These are phyloP conservation scores for Ginglymostoma cirratum DNA, from an alignment of 2,113 vertebrate species.

Conservation along the genomic window DNA sequence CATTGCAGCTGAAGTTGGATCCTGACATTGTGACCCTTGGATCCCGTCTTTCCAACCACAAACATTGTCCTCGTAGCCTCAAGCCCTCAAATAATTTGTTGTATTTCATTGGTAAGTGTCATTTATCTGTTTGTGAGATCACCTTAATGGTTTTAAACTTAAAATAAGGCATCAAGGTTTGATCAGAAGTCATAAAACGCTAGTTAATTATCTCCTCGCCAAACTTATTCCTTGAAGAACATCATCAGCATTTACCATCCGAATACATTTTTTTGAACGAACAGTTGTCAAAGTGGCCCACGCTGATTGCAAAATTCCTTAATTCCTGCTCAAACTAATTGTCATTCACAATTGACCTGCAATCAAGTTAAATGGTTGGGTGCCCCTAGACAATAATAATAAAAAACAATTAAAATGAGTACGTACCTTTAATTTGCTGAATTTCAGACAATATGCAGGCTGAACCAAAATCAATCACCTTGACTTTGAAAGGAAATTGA, in stretches of 20 bases:
- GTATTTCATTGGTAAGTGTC: background rate
- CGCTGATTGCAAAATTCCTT: background rate
- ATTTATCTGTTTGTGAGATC: background rate
- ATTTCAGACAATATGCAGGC: slow-evolving; percentile 23
- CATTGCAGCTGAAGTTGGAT: background rate
- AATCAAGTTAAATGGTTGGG: background rate
- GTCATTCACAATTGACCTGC: background rate
- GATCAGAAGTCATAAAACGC: background rate
- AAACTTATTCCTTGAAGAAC: background rate
- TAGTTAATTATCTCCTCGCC: background rate
- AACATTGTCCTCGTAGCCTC: background rate
- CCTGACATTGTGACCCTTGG: background rate
- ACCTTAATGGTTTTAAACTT: background rate
- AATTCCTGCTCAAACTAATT: background rate
- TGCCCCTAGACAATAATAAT: background rate
- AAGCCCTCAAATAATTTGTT: background rate
- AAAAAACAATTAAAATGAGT: background rate
- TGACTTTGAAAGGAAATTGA: slow-evolving; percentile 24
- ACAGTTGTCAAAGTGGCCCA: background rate
- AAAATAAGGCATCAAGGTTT: background rate
- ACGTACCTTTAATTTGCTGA: slow-evolving; percentile 29
- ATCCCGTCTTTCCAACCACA: background rate
- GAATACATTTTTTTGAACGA: background rate
- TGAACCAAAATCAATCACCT: slow-evolving; percentile 33
- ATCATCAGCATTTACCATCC: background rate